A percentile compares a stretch with the other conserved stretches of the same genome.
Evolutionary conservation across 2,113 vertebrate species (phyloP).

Genomic region (Phalacrocorax brasilianus): DNA sequence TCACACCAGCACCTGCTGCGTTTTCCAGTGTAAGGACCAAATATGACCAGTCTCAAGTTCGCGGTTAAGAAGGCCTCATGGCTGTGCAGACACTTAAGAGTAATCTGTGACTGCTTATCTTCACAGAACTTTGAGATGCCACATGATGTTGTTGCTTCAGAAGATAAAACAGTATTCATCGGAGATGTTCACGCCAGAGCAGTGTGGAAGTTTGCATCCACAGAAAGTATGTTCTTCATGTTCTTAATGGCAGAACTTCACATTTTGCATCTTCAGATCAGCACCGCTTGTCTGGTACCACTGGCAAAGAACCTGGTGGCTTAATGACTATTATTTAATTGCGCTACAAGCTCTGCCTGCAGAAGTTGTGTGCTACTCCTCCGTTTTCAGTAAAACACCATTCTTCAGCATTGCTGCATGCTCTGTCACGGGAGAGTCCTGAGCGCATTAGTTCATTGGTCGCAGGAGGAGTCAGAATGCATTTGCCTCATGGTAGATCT

Average conservation of each 20-base stretch:
- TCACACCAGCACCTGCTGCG: background rate
- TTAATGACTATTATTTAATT: background rate
- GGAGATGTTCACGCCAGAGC: conserved; percentile 81
- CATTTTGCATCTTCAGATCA: background rate
- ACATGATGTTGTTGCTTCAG: conserved; percentile 85
- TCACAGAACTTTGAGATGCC: conserved; percentile 90
- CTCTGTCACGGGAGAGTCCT: background rate
- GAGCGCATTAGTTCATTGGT: background rate
- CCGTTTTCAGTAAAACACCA: background rate
- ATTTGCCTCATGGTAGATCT: background rate
- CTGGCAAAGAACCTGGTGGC: background rate
- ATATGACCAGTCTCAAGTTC: background rate
- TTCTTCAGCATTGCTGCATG: background rate
- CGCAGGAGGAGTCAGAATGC: background rate
- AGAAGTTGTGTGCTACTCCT: background rate
- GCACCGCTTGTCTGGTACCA: background rate
- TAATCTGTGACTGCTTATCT: background rate
- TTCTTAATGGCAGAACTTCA: background rate
- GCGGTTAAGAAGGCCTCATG: background rate
- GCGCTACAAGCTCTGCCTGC: background rate
- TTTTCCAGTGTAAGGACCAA: background rate
- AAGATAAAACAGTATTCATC: conserved; percentile 82
- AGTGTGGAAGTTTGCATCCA: conserved; percentile 85
- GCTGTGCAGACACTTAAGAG: too few species aligned
- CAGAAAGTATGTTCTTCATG: conserved; percentile 82